Evolutionary conservation across 2,888 invertebrate genomes (phyloP).

Genomic region (Rugalucina vietnamica): DNA sequence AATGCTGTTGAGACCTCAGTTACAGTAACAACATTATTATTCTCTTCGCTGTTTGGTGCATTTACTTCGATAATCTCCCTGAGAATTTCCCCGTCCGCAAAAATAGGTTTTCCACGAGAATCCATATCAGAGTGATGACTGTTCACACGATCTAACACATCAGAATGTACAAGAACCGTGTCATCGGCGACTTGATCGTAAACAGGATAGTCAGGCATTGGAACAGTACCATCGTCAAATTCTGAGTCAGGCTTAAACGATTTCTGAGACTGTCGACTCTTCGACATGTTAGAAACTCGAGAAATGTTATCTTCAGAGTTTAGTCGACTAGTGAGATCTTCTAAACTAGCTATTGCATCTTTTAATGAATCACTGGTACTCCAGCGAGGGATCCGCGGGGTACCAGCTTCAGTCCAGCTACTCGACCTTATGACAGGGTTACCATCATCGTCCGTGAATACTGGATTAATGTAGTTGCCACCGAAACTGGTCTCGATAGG

Average conservation of each 20-base stretch:
- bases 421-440: slow-evolving; percentile 30
- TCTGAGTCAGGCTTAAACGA: slow-evolving; percentile 40
- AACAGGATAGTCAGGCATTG: slow-evolving; percentile 23
- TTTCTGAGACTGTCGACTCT: slow-evolving; percentile 29
- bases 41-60: neutral
- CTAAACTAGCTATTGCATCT: slow-evolving; percentile 56
- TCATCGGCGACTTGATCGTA: neutral
- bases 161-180: neutral
- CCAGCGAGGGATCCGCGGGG: slow-evolving; percentile 56
- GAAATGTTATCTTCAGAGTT: slow-evolving; percentile 59
- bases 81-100: neutral
- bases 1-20: neutral
- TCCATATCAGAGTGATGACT: neutral
- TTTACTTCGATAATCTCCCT: neutral
- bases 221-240: neutral
- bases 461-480: slow-evolving; percentile 41
- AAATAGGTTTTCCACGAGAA: neutral
- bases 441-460: slow-evolving; percentile 35
- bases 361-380: slow-evolving; percentile 55
- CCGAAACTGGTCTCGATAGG: slow-evolving; percentile 52
- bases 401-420: slow-evolving; percentile 43
- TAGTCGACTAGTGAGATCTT: slow-evolving; percentile 46
- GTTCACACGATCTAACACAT: neutral
- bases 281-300: slow-evolving; percentile 49
- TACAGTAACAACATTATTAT: neutral